phyloP scores from a whole-genome alignment of 2,797 vertebrate genomes.

The Hydrolagus colliei region DNA sequence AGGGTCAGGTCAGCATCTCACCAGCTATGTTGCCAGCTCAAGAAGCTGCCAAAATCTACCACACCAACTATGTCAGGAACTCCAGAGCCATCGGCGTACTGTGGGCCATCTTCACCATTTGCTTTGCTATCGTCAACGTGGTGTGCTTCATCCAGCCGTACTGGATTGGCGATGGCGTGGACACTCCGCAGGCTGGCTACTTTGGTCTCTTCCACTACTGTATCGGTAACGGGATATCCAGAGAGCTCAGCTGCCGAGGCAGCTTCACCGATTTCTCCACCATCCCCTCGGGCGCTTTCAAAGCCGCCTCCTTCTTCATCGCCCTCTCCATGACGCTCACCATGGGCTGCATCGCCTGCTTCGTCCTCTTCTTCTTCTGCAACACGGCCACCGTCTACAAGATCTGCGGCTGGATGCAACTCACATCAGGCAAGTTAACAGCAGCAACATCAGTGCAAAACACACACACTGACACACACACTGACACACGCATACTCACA shows the following conservation, averaged over 20 bases:
- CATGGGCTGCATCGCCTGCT: conserved; percentile 84
- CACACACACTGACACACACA: too few relatives aligned
- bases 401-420: conserved; percentile 97
- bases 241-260: conserved; percentile 81
- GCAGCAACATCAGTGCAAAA: neutral
- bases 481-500: too few relatives aligned
- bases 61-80: conserved; percentile 91
- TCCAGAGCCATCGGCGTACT: conserved; percentile 87
- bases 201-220: conserved; percentile 95
- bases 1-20: conserved; percentile 8
- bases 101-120: conserved; percentile 94
- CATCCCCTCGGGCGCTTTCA: conserved; percentile 84
- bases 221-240: conserved; percentile 75
- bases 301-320: conserved; percentile 92
- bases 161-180: conserved; percentile 91
- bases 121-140: conserved; percentile 90
- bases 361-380: conserved; percentile 94
- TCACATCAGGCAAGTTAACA: conserved; percentile 70
- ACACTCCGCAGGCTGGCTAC: conserved; percentile 89
- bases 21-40: conserved; percentile 85
- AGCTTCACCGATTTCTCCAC: conserved; percentile 89
- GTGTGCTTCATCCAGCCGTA: conserved; percentile 93
- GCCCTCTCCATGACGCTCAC: conserved; percentile 93
- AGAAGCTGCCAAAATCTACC: conserved; percentile 90
- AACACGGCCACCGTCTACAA: conserved; percentile 95